Base-by-base conservation (phyloP, 2,888 invertebrate species). In the Lochmaea capreae region DNA sequence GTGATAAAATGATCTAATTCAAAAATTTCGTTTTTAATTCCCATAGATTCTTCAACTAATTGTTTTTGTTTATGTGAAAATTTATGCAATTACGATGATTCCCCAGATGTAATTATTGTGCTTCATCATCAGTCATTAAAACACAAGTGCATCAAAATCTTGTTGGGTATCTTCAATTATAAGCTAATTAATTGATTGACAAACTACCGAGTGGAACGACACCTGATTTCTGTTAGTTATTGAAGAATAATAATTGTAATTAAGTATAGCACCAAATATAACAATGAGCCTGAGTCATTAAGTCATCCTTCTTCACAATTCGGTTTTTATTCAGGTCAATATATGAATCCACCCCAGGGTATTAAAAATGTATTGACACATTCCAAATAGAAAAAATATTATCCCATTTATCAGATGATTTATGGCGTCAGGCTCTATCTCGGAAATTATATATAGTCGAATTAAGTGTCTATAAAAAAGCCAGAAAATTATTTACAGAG, bases 21-120 rank as follows among this genome's bases (percentile, higher is more conserved):
- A 62, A 69, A n/a, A 71, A 57, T 43, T 74, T 71, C 69, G 69
- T 76, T 77, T 77, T 76, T 74, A n/a, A 72, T 76, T 77, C 77
- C 71, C 77, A 77, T 74, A 73, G 61, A 71, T 26, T 71, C 52
- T 63, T 71, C 39, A 62, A 22, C 49, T 0, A 65, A 65, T 65
- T 65, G 18, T 74, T 62, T 18, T 26, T 43, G 63, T 71, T 65
- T 14, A 39, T 46, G 26, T 57, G 58, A 46, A 71, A 33, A 43
- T 65, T 65, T 58, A 42, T 71, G 71, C 65, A 65, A 65, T 42
- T 59, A 14, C 6, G 9, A 33, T 59, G 11, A 59, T n/a, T 22
- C 33, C 14, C 33, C 26, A 26, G 59, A 26, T 33, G n/a, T 59
- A 33, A 33, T n/a, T 6, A 59, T 59, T 59, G 54, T 54, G 54